Conservation (phyloP, 2,888 invertebrate species). For the Pomacea canaliculata region DNA sequence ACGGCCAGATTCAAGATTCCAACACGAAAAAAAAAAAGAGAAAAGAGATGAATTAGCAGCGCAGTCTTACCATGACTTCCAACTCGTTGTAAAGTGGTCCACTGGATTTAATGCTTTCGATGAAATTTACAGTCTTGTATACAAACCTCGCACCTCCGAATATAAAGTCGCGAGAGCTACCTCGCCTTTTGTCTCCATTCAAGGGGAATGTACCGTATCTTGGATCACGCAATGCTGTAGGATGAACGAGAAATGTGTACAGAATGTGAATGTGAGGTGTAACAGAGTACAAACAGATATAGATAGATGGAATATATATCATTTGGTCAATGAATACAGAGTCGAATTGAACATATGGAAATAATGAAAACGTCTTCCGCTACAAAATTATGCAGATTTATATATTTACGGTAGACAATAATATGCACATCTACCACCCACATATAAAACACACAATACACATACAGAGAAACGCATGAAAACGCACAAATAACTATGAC, state of each 20-base stretch:
- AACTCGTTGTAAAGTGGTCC: constrained; percentile 58
- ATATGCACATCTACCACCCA: not conserved
- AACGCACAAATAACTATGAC: too few species aligned
- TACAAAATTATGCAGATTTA: too few species aligned
- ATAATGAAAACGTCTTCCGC: too few species aligned
- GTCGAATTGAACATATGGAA: too few species aligned
- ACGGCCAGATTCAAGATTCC: too few species aligned
- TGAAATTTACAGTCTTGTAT: constrained; percentile 37
- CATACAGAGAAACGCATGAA: not conserved
- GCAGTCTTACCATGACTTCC: constrained; percentile 43
- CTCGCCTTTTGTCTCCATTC: constrained; percentile 51
- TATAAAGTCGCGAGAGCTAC: constrained; percentile 48
- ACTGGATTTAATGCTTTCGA: constrained; percentile 47
- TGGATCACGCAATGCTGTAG: constrained; percentile 55
- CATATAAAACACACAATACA: constrained; percentile 1
- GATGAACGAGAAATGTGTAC: not conserved
- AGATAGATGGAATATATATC: too few species aligned
- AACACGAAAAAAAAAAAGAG: too few species aligned
- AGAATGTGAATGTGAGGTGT: not conserved
- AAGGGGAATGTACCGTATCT: constrained; percentile 45
- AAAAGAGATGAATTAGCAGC: not conserved
- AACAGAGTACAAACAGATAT: too few species aligned
- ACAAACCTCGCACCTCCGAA: constrained; percentile 58
- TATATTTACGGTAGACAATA: too few species aligned
- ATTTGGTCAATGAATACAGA: too few species aligned